Base-by-base conservation (phyloP, 2,888 invertebrate species). In the Nebria salina region DNA sequence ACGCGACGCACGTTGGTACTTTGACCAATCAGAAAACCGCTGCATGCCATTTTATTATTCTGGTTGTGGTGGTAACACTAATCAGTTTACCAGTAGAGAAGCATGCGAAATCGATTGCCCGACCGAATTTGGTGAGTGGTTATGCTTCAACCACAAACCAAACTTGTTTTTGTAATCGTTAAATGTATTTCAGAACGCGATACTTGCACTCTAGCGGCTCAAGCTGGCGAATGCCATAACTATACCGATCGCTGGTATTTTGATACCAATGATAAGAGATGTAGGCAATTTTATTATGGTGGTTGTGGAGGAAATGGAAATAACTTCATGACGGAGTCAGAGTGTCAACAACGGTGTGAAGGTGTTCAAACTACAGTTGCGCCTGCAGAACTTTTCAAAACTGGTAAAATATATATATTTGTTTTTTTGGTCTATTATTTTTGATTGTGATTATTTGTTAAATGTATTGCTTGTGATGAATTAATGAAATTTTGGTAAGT, bases 41-140 rank as follows among this genome's bases (percentile, higher is more conserved):
- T 98, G 98, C 91, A 91, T 95, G 90, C 96, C 96, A 76, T 98
- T 98, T 92, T 96, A 96, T 92, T 98, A 95, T 90, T 93, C 94
- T 84, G 98, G 98, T 84, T 98, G 97, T 90, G 94, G 93, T 84
- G 97, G 97, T 85, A 98, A 98, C 90, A 92, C 90, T 86, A 98
- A 98, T 90, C 94, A 93, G 89, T 98, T 96, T 91, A 91, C 91
- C 83, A 92, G 93, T 86, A 91, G 92, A 88, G 93, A 93, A 84
- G 91, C 92, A 86, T 97, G 97, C 88, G 93, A 94, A 86, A 89
- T 91, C 82, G 91, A 93, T 87, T 97, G 97, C 88, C 97, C 97
- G 54, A 92, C 93, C 83, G 92, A 92, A 87, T 92, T 94, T 86
- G 95, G 96, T 96, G 90, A 95, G 95, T 90, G 43, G 20, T 34